phyloP scores from a whole-genome alignment of 2,797 vertebrate species.

The Poecile montanus region DNA sequence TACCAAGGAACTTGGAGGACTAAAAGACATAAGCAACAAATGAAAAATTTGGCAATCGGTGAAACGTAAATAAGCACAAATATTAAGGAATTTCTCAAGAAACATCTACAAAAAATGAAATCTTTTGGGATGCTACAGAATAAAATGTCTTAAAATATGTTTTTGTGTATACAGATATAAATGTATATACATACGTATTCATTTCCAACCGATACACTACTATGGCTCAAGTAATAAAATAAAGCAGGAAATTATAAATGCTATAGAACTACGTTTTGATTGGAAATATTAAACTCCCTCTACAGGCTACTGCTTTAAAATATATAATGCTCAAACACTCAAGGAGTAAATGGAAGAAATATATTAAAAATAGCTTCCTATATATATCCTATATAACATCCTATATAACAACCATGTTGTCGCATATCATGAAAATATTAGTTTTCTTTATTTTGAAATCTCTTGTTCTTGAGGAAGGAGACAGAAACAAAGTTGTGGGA shows the following conservation, averaged over 20 bases:
- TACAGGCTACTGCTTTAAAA: background rate
- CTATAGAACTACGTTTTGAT: background rate
- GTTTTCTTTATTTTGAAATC: background rate
- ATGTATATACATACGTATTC: background rate
- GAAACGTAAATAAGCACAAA: background rate
- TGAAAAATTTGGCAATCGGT: background rate
- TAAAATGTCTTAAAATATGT: background rate
- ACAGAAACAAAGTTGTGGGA: accelerated
- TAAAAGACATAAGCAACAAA: background rate
- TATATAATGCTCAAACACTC: background rate
- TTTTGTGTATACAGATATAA: background rate
- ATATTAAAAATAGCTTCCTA: background rate
- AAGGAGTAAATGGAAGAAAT: background rate
- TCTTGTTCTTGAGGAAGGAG: background rate
- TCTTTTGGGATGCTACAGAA: background rate
- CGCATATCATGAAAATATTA: background rate
- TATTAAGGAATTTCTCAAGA: background rate
- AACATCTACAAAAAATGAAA: background rate
- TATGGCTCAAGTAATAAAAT: background rate
- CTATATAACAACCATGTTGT: background rate
- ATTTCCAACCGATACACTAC: background rate
- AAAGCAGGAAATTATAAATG: background rate
- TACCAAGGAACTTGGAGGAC: background rate
- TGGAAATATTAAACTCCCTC: background rate
- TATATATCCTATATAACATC: background rate